Evolutionary conservation across 2,113 vertebrate species (phyloP).

Genomic region (Mastomys coucha): DNA sequence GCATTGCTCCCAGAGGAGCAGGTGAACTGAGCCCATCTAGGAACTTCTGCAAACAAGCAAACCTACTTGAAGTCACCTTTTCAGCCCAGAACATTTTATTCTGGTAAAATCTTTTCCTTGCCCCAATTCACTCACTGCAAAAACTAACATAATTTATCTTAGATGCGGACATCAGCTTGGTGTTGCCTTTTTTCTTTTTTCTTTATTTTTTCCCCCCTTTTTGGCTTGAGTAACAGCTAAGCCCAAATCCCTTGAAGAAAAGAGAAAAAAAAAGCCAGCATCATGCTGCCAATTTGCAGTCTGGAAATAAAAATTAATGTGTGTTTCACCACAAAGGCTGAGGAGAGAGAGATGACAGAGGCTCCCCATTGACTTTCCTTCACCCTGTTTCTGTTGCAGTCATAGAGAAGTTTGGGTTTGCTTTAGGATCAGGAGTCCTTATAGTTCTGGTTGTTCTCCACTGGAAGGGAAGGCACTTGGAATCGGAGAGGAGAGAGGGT

Average conservation of each 20-base stretch:
- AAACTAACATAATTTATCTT: conserved; percentile 84
- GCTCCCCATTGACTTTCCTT: neutral
- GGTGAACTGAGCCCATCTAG: neutral
- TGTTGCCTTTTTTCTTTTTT: neutral
- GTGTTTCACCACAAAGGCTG: neutral
- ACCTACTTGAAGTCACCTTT: conserved; percentile 64
- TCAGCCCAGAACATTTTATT: conserved; percentile 66
- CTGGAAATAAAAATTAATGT: conserved; percentile 56
- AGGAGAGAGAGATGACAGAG: neutral
- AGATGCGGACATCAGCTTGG: conserved; percentile 63
- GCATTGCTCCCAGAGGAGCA: neutral
- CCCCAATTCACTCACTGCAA: conserved; percentile 80
- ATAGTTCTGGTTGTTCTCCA: neutral
- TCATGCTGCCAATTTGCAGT: conserved; percentile 24
- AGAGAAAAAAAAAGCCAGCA: neutral
- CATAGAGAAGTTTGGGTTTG: neutral
- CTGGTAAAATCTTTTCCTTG: conserved; percentile 73
- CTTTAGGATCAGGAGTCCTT: neutral
- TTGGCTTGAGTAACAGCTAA: conserved; percentile 73
- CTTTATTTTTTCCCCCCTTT: too few species aligned
- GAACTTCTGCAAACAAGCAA: neutral
- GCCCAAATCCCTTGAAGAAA: conserved; percentile 46
- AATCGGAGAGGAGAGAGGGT: neutral
- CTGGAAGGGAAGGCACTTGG: neutral
- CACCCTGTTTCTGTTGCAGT: conserved; percentile 35